Percentiles rank a stretch among this genome's conserved stretches.
These are phyloP conservation scores for Drosophila falleni DNA, from an alignment of 2,888 invertebrate genomes.

Conservation along the genomic window DNA sequence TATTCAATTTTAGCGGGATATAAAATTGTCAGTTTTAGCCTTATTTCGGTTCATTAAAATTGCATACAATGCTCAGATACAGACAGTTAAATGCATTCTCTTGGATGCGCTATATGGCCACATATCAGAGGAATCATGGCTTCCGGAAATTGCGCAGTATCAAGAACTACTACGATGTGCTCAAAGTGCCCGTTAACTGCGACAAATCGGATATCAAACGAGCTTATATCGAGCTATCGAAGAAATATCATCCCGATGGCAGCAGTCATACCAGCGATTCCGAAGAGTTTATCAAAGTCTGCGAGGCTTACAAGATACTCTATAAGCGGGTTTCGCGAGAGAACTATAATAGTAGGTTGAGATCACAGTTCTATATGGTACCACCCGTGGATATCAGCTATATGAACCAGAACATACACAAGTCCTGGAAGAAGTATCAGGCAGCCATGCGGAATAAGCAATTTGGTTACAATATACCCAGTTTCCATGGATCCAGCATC, in stretches of 20 bases:
- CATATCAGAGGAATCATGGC: constrained; percentile 16
- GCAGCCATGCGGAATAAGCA: constrained; percentile 45
- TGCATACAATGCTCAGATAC: constrained; percentile 25
- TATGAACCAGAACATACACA: constrained; percentile 24
- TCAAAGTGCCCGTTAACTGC: constrained; percentile 44
- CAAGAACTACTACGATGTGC: constrained; percentile 59
- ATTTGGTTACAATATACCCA: constrained; percentile 27
- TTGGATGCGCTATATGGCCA: constrained; percentile 32
- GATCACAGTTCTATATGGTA: not conserved
- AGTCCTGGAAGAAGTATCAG: constrained; percentile 44
- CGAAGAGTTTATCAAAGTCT: constrained; percentile 50
- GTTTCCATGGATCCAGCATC: not conserved
- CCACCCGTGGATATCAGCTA: constrained; percentile 16
- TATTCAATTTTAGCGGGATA: not conserved
- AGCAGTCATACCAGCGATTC: constrained; percentile 26
- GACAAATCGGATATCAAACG: constrained; percentile 46
- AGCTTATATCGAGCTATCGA: constrained; percentile 58
- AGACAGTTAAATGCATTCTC: constrained; percentile 5
- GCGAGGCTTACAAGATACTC: constrained; percentile 60
- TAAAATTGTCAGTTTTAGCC: constrained; percentile 2
- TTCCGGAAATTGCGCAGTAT: not conserved
- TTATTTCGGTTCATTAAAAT: constrained; percentile 23
- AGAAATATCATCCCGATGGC: constrained; percentile 65
- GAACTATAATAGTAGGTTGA: constrained; percentile 27
- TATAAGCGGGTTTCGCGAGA: constrained; percentile 27